Base-by-base conservation (phyloP, 2,797 vertebrate genomes). In the Lepus oiostolus region DNA sequence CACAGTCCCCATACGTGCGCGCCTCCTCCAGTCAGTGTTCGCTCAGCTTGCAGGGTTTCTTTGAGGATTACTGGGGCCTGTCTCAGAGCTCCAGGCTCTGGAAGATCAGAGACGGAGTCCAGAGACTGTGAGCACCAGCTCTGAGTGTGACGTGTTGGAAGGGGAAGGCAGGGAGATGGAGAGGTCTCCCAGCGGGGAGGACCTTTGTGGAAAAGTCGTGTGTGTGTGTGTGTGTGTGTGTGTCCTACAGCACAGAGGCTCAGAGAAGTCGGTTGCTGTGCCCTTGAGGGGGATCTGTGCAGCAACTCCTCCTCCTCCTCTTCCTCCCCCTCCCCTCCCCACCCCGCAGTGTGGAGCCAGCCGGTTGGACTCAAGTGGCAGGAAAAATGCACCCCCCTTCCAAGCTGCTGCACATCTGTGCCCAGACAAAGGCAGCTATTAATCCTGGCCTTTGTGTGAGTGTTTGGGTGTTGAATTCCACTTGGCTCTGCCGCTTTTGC, bases 301-400 rank as follows among this genome's bases (percentile, higher is more conserved):
- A n/a, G 35, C 67, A 32, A 9, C 22, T 63, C 35, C 84, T 63
- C 76, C 83, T 28, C 60, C 52, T 58, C 54, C 22, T 65, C 35
- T 80, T 63, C 76, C 86, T 24, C 60, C 52, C 30, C 22, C 22
- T 26, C 26, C n/a, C 63, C n/a, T 28, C 85, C 72, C 72, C 30
- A 7, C 35, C 60, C 54, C 67, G 17, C 19, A 65, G n/a, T 90
- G 85, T 54, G 58, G 91, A 96, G 95, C 91, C 93, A 70, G 94
- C 95, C 63, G 30, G 70, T 85, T 91, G 91, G 93, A 95, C 97
- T 96, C 94, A 82, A 96, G 96, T 96, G 95, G 96, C 96, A 96
- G 91, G 93, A 95, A 94, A 96, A 92, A 67, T 76, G 67, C 47
- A 76, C 42, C 88, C 94, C 81, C 90, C 4, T 19, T 52, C 92